Conservation (phyloP, 2,113 vertebrate species). For the Campylomormyrus tamandua region DNA sequence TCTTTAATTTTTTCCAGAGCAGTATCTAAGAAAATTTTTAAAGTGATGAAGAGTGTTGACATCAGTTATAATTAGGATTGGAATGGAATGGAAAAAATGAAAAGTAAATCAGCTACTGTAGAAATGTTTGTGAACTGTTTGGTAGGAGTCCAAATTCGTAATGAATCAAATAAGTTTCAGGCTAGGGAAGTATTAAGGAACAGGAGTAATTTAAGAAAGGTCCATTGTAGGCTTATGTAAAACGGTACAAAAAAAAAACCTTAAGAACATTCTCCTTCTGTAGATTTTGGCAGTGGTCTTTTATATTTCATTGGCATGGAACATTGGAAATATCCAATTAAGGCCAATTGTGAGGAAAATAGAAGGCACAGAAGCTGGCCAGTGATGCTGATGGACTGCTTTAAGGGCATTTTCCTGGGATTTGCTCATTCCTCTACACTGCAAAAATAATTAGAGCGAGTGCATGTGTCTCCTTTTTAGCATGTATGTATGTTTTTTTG, state of each 20-base stretch:
- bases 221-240: background rate
- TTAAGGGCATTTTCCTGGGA: background rate
- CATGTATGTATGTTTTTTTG: background rate
- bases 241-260: background rate
- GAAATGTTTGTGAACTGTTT: background rate
- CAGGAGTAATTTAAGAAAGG: background rate
- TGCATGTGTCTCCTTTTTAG: background rate
- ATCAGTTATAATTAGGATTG: background rate
- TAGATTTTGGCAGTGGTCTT: background rate
- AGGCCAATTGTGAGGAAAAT: background rate
- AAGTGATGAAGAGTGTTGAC: background rate
- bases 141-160: background rate
- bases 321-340: conserved; percentile 12
- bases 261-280: background rate
- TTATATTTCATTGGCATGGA: background rate
- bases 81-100: background rate
- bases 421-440: background rate
- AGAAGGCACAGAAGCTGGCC: background rate
- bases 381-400: background rate
- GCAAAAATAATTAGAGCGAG: background rate
- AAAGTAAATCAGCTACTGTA: background rate
- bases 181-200: background rate
- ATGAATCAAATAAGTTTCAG: background rate
- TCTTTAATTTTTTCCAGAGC: too few relatives aligned
- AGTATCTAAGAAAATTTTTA: background rate